Percentiles rank a stretch among this genome's conserved stretches.
Evolutionary conservation across 2,113 vertebrate species (phyloP).

Genomic region (Cairina moschata): DNA sequence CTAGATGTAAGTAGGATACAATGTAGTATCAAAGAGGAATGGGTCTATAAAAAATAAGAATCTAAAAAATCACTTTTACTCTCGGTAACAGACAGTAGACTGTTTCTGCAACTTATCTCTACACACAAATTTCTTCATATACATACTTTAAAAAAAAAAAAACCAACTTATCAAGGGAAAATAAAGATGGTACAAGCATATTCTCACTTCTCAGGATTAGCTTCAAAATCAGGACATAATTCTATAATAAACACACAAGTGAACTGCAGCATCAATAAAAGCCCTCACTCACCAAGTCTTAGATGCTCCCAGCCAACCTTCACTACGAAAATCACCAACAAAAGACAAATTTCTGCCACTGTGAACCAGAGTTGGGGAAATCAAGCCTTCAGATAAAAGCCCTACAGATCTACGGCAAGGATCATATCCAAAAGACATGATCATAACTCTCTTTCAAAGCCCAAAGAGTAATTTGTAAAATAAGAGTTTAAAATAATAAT

Average conservation of each 20-base stretch:
- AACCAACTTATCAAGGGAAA: background rate
- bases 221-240: background rate
- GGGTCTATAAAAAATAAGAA: background rate
- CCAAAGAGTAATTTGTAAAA: background rate
- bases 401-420: background rate
- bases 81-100: background rate
- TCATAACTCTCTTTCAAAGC: background rate
- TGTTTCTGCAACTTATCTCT: background rate
- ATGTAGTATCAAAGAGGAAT: background rate
- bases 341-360: background rate
- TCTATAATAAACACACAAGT: accelerated
- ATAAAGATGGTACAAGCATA: background rate
- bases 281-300: accelerated
- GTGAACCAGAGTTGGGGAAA: background rate
- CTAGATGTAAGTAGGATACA: background rate
- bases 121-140: background rate
- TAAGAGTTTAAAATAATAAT: background rate
- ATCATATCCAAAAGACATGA: background rate
- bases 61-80: background rate
- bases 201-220: background rate
- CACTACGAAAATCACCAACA: background rate
- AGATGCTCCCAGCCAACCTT: background rate
- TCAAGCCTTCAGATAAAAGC: background rate
- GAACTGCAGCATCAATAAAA: background rate
- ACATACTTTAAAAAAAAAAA: too few relatives aligned